These are phyloP conservation scores for Beris chalybata DNA, from an alignment of 2,888 invertebrate species.

Conservation along the genomic window DNA sequence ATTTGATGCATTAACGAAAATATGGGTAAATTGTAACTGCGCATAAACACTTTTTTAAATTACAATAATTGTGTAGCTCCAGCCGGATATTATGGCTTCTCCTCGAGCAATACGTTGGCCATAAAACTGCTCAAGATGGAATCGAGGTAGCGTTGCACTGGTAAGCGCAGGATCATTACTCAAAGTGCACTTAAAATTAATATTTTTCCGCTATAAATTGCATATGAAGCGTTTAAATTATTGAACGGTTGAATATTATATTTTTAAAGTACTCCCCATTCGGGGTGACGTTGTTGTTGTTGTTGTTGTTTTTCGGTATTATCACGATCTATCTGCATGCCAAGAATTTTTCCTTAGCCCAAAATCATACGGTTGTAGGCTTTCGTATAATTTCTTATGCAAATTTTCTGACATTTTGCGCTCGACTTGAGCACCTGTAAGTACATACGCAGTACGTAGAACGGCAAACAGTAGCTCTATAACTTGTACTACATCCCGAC, in stretches of 20 bases:
- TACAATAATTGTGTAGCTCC: not conserved
- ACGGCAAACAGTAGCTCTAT: too few relatives aligned
- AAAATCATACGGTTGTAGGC: not conserved
- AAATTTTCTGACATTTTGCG: constrained; percentile 17
- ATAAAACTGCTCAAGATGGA: too few relatives aligned
- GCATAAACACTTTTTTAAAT: constrained; percentile 35
- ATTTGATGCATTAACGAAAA: constrained; percentile 20
- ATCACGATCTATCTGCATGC: too few relatives aligned
- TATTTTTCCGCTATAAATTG: constrained; percentile 35
- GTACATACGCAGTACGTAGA: too few relatives aligned
- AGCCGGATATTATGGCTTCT: too few relatives aligned
- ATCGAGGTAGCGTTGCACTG: not conserved
- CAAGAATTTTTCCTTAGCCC: too few relatives aligned
- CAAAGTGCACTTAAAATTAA: constrained; percentile 38
- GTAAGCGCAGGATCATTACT: constrained; percentile 24
- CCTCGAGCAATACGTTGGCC: too few relatives aligned
- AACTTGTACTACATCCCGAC: too few relatives aligned
- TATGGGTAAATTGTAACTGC: constrained; percentile 32
- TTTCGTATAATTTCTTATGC: constrained; percentile 35
- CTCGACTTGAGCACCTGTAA: too few relatives aligned
- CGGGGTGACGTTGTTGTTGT: too few relatives aligned
- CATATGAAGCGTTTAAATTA: constrained; percentile 14
- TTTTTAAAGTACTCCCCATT: too few relatives aligned
- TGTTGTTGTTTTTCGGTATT: too few relatives aligned
- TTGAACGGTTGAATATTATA: constrained; percentile 13